These are phyloP conservation scores for Cephalopholis sonnerati DNA, from an alignment of 2,113 vertebrate genomes.

Conservation along the genomic window DNA sequence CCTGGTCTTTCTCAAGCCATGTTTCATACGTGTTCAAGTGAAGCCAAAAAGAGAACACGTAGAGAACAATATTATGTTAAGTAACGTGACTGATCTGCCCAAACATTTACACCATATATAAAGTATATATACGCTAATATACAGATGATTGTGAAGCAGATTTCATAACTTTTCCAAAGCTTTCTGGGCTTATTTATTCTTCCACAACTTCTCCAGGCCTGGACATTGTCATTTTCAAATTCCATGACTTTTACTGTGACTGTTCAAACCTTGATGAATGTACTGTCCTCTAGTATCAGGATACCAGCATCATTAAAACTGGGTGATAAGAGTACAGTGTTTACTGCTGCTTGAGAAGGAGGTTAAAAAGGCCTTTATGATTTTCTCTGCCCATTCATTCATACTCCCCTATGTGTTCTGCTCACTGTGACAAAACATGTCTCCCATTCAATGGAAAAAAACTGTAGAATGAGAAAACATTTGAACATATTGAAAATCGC, in stretches of 20 bases:
- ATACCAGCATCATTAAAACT: constrained; percentile 12
- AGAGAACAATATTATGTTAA: too few relatives aligned
- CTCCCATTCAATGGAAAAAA: constrained; percentile 8
- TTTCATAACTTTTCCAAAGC: too few relatives aligned
- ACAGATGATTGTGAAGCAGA: too few relatives aligned
- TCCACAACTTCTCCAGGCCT: too few relatives aligned
- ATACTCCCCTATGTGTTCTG: not conserved
- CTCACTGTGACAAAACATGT: not conserved
- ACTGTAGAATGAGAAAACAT: not conserved
- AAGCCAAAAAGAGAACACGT: too few relatives aligned
- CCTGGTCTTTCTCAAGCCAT: too few relatives aligned
- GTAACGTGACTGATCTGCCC: too few relatives aligned
- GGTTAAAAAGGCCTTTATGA: not conserved
- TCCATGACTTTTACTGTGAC: too few relatives aligned
- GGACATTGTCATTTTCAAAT: too few relatives aligned
- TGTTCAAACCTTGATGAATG: not conserved
- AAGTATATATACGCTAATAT: not conserved
- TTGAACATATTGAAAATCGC: not conserved
- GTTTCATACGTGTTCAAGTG: too few relatives aligned
- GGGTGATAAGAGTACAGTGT: not conserved
- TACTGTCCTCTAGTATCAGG: not conserved
- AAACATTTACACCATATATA: too few relatives aligned
- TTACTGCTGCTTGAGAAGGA: not conserved
- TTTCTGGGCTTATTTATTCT: too few relatives aligned
- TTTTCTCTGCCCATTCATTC: not conserved